These are phyloP conservation scores for Aphyosemion australe DNA, from an alignment of 2,113 vertebrate species.

Conservation along the genomic window DNA sequence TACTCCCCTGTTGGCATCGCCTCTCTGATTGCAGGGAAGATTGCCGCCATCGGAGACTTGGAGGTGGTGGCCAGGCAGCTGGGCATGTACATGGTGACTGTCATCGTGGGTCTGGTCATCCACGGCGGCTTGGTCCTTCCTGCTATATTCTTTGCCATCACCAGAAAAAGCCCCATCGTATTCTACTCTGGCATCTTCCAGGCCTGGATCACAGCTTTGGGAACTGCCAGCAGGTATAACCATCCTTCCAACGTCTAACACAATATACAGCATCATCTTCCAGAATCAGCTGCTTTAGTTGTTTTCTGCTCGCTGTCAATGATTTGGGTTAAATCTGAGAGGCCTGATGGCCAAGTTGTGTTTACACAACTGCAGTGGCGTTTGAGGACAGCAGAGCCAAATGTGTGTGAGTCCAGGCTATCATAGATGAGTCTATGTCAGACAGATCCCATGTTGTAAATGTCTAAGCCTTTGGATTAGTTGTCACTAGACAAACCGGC, in stretches of 20 bases:
- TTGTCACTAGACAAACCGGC: conserved; percentile 47
- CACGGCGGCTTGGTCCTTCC: conserved; percentile 84
- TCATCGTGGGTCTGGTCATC: conserved; percentile 83
- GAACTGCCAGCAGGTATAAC: conserved; percentile 84
- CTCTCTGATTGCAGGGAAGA: conserved; percentile 85
- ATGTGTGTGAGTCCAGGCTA: conserved; percentile 31
- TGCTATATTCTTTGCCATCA: conserved; percentile 80
- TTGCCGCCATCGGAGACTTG: conserved; percentile 83
- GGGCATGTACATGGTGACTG: conserved; percentile 87
- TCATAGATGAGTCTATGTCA: conserved; percentile 40
- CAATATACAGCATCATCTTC: conserved; percentile 43
- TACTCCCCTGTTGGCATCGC: conserved; percentile 85
- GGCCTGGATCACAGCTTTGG: conserved; percentile 86
- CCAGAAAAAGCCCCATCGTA: conserved; percentile 80
- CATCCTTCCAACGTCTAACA: conserved; percentile 39
- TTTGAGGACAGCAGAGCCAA: conserved; percentile 25
- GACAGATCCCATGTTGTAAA: conserved; percentile 53
- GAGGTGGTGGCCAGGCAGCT: conserved; percentile 83
- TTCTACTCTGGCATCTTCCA: conserved; percentile 87
- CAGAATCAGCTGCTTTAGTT: conserved; percentile 35
- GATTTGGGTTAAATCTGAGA: conserved; percentile 25
- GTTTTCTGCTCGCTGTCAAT: neutral
- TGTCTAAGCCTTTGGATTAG: conserved; percentile 61
- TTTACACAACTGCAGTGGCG: neutral
- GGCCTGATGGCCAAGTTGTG: conserved; percentile 4